A percentile compares a stretch with the other conserved stretches of the same genome.
These are phyloP conservation scores for Physocephala rufipes DNA, from an alignment of 2,888 invertebrate species.

Conservation along the genomic window DNA sequence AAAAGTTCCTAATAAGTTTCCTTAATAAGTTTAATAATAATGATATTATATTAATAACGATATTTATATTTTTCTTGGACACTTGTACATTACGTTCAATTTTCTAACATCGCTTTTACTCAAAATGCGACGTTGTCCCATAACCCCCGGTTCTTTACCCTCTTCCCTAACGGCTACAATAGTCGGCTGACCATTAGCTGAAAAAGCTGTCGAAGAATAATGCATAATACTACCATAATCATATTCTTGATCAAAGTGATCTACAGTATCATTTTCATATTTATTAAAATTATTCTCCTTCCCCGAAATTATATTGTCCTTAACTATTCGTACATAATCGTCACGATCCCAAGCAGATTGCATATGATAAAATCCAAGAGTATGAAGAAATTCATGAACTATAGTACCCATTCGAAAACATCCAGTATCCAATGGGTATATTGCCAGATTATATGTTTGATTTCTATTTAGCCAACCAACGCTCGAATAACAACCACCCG, in stretches of 20 bases:
- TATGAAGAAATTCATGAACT: constrained; percentile 81
- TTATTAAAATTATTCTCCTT: constrained; percentile 76
- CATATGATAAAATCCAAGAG: constrained; percentile 81
- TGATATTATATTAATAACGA: no score
- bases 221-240: constrained; percentile 86
- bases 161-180: constrained; percentile 68
- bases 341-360: constrained; percentile 81
- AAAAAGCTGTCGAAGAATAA: constrained; percentile 78
- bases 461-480: constrained; percentile 72
- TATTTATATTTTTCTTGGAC: constrained; percentile 31
- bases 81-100: constrained; percentile 59
- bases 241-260: constrained; percentile 74
- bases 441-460: constrained; percentile 56
- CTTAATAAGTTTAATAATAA: no score
- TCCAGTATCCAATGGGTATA: constrained; percentile 53
- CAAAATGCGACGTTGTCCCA: constrained; percentile 55
- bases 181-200: constrained; percentile 74
- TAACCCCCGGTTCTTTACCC: constrained; percentile 44
- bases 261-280: constrained; percentile 68
- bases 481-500: constrained; percentile 78
- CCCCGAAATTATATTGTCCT: constrained; percentile 67
- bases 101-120: constrained; percentile 57
- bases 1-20: no score
- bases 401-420: constrained; percentile 69
- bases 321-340: constrained; percentile 71